Percentiles rank a stretch among this genome's conserved stretches.
phyloP scores from a whole-genome alignment of 2,888 invertebrate genomes.

The Cecidostiba fungosa region DNA sequence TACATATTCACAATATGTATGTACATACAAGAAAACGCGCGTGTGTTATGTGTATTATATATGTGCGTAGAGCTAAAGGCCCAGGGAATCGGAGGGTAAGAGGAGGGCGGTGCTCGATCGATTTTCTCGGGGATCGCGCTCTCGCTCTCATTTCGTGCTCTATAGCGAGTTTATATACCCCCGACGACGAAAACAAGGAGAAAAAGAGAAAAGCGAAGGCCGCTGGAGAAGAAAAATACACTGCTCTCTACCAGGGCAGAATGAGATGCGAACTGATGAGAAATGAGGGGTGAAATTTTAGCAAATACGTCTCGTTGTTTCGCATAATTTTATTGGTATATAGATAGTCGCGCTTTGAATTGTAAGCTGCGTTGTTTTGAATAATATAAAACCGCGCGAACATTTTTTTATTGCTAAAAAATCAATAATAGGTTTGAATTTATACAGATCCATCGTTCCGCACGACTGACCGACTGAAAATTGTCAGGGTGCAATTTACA shows the following conservation, averaged over 20 bases:
- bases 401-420: too few relatives aligned
- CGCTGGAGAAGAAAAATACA: not conserved
- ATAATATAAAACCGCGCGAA: too few relatives aligned
- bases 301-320: not conserved
- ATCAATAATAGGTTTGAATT: too few relatives aligned
- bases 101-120: constrained; percentile 64
- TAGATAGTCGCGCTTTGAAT: too few relatives aligned
- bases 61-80: constrained; percentile 30
- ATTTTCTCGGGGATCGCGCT: constrained; percentile 64
- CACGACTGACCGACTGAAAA: too few relatives aligned
- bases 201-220: not conserved
- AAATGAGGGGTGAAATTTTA: not conserved
- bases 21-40: too few relatives aligned
- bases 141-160: constrained; percentile 52
- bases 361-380: too few relatives aligned
- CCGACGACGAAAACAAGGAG: not conserved
- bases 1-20: too few relatives aligned
- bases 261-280: not conserved
- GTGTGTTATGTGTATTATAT: not conserved
- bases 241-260: not conserved
- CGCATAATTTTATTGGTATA: not conserved
- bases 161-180: too few relatives aligned
- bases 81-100: constrained; percentile 50
- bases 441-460: too few relatives aligned
- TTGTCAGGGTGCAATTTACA: too few relatives aligned